Conservation (phyloP, 2,797 vertebrate species). For the Dermochelys coriacea region DNA sequence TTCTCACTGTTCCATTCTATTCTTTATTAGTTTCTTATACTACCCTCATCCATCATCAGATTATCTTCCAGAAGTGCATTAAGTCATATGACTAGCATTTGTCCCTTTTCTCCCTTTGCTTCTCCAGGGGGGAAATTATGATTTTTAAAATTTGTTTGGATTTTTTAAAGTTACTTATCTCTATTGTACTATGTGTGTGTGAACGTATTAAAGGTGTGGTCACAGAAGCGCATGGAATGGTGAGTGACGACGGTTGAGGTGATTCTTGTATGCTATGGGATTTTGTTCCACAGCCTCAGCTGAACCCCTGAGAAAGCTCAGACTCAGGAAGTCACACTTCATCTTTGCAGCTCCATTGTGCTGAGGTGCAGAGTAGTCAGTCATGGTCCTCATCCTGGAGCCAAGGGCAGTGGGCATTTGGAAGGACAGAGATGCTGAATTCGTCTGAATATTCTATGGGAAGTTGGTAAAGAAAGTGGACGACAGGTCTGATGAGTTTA, state of each 20-base stretch:
- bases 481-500: not conserved
- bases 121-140: no score
- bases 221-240: not conserved
- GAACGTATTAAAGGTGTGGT: not conserved
- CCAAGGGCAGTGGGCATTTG: no score
- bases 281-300: not conserved
- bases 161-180: no score
- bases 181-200: no score
- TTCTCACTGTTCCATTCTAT: not conserved
- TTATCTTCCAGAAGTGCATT: not conserved
- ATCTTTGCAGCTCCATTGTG: not conserved
- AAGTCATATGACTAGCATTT: not conserved
- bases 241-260: not conserved
- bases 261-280: not conserved
- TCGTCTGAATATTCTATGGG: not conserved
- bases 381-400: not conserved
- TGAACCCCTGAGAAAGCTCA: not conserved
- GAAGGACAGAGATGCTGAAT: no score
- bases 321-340: not conserved
- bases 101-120: no score
- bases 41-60: not conserved
- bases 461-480: not conserved
- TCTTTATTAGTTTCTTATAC: not conserved
- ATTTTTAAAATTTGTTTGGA: no score
- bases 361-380: not conserved